Conservation (phyloP, 2,113 vertebrate genomes). For the Poicephalus gulielmi region DNA sequence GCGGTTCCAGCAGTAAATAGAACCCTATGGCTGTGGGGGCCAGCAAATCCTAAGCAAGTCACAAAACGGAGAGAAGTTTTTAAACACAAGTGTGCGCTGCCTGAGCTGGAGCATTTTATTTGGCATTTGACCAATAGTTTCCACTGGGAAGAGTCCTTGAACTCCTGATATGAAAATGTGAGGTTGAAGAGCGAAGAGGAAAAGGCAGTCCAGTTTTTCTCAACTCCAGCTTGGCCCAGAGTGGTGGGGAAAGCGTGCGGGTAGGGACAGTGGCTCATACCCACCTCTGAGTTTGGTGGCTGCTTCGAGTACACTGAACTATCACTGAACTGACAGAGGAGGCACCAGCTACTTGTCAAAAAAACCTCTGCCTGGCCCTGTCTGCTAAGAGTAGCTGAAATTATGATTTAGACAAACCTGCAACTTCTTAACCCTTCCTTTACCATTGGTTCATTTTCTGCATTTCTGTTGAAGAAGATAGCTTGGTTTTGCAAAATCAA, state of each 20-base stretch:
- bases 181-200: not conserved
- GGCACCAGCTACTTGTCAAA: too few species aligned
- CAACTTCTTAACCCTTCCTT: not conserved
- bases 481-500: not conserved
- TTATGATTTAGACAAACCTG: not conserved
- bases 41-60: not conserved
- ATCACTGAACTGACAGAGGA: not conserved
- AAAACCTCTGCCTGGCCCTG: not conserved
- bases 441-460: not conserved
- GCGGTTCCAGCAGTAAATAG: not conserved
- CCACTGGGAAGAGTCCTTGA: not conserved
- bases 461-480: not conserved
- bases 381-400: not conserved
- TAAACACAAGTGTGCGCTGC: rapidly evolving
- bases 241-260: not conserved
- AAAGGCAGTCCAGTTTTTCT: not conserved
- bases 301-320: not conserved
- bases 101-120: not conserved
- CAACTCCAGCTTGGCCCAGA: not conserved
- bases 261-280: not conserved
- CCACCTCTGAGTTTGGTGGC: not conserved
- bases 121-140: not conserved
- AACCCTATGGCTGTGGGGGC: not conserved
- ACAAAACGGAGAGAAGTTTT: not conserved
- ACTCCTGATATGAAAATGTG: not conserved